Evolutionary conservation across 2,113 vertebrate genomes (phyloP).

Genomic region (Thymallus thymallus): DNA sequence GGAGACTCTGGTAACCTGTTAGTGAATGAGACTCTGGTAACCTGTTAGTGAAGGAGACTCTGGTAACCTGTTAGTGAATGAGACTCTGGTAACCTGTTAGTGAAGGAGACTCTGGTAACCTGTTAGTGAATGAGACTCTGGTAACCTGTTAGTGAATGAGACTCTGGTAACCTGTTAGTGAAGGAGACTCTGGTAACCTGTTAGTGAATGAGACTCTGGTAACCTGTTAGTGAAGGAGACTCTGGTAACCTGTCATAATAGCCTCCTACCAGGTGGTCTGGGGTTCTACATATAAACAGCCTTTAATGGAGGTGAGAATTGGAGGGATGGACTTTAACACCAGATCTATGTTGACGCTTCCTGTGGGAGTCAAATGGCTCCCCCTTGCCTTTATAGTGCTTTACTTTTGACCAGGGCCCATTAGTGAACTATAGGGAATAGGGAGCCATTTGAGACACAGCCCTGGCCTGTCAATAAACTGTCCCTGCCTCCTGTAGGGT

Average conservation of each 20-base stretch:
- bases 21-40: background rate
- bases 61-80: background rate
- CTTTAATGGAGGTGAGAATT: constrained; percentile 80
- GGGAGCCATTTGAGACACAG: constrained; percentile 44
- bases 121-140: too few species aligned
- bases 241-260: background rate
- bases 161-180: too few species aligned
- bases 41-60: background rate
- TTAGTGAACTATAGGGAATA: too few species aligned
- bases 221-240: background rate
- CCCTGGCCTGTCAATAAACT: too few species aligned
- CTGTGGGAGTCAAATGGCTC: constrained; percentile 59
- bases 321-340: constrained; percentile 78
- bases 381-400: background rate
- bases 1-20: too few species aligned
- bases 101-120: too few species aligned
- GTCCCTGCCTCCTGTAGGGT: too few species aligned
- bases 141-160: too few species aligned
- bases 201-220: background rate
- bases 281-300: constrained; percentile 47
- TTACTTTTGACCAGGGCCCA: too few species aligned
- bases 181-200: too few species aligned
- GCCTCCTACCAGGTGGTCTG: constrained; percentile 52
- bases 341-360: constrained; percentile 78
- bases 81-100: too few species aligned